Conservation (phyloP, 2,888 invertebrate species). For the Oxyteleia sp. region DNA sequence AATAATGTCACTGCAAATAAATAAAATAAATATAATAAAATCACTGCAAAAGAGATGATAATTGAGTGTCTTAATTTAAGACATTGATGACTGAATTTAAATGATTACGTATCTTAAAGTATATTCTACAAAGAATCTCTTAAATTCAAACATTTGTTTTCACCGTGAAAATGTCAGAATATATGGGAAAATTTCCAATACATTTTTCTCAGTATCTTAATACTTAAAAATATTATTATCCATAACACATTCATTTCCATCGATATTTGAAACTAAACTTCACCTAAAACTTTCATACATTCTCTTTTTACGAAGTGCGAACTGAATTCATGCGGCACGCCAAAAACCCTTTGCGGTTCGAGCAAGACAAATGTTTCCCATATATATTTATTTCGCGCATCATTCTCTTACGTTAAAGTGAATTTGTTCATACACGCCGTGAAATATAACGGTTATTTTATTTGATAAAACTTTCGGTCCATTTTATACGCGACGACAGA, state of each 20-base stretch:
- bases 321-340: slow-evolving; percentile 37
- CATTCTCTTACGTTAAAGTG: not conserved
- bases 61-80: no score
- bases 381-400: slow-evolving; percentile 23
- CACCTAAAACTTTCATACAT: slow-evolving; percentile 27
- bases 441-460: not conserved
- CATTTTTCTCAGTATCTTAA: no score
- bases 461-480: not conserved
- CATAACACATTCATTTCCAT: slow-evolving; percentile 23
- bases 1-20: no score
- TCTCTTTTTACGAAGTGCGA: slow-evolving; percentile 34
- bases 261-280: slow-evolving; percentile 2
- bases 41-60: no score
- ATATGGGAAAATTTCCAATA: no score
- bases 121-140: no score
- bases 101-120: no score
- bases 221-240: no score
- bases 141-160: no score
- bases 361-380: slow-evolving; percentile 29
- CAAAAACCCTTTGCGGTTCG: slow-evolving; percentile 22
- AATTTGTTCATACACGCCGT: not conserved
- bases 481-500: not conserved
- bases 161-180: no score
- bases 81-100: no score
- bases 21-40: no score